Base-by-base conservation (phyloP, 2,113 vertebrate genomes). In the Lamprologus tigripictilis region DNA sequence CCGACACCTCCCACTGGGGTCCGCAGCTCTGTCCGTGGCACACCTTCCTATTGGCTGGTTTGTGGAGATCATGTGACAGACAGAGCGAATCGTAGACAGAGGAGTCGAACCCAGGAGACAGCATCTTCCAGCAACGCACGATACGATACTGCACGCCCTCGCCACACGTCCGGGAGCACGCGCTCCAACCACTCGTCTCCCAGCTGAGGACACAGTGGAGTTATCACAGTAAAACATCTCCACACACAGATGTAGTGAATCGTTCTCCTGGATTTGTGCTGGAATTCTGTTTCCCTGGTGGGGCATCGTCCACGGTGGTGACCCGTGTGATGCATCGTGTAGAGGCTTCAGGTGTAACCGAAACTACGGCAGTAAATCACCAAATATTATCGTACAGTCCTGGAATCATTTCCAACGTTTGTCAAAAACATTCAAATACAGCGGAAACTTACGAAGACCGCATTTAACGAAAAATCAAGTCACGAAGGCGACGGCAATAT, bases 81-180 rank as follows among this genome's bases (percentile, higher is more conserved):
- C 98, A 98, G 83, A 98, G 93, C 4, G 97, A 96, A 0, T 98
- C 97, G 1, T 98, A 98, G 73, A 97, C 97, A 0, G 98, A 98
- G 87, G 98, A 98, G 95, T 98, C 98, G 0, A 98, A 97, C 5
- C 98, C 98, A 0, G 97, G 97, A 0, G 97, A 97, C 92, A 98
- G 92, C 97, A 98, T 98, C 94, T 97, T 98, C 98, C 98, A 98
- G 94, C 98, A 98, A 82, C 98, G 97, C 86, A 98, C 97, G 0
- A 97, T 97, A 17, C 98, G 97, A 83, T 96, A 97, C 93, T 98
- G 98, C 81, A 95, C 95, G 5, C 98, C 98, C 86, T 98, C 97
- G 0, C 97, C 96, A 3, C 98, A 98, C 14, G 97, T 98, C 7
- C 97, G 96, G 1, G 98, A 98, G 90, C 98, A 98, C 57, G 97